A percentile compares a stretch with the other conserved stretches of the same genome.
phyloP scores from a whole-genome alignment of 2,888 invertebrate species.

The Brachylomia viminalis region DNA sequence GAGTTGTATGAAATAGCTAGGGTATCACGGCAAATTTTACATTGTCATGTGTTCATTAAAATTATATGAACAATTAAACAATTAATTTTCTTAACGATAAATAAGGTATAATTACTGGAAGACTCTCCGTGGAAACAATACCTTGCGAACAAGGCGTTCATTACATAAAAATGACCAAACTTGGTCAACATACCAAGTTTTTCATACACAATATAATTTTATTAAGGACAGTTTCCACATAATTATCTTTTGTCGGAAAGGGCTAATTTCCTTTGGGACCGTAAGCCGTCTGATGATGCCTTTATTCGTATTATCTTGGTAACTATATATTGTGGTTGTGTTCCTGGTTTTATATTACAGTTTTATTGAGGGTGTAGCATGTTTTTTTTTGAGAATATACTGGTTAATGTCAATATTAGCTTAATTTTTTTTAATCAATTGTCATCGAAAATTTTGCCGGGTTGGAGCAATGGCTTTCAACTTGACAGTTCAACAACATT shows the following conservation, averaged over 20 bases:
- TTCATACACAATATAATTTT: conserved; percentile 35
- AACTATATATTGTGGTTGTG: conserved; percentile 14
- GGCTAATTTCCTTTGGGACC: conserved; percentile 71
- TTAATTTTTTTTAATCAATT: not conserved
- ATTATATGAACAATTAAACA: too few relatives aligned
- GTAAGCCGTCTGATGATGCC: conserved; percentile 36
- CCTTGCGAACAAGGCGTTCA: not conserved
- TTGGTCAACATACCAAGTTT: conserved; percentile 18
- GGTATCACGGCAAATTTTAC: not conserved
- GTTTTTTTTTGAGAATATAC: not conserved
- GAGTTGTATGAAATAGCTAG: not conserved
- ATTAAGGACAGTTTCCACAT: conserved; percentile 55
- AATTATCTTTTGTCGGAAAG: conserved; percentile 53
- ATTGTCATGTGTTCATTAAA: not conserved
- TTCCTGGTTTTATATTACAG: not conserved
- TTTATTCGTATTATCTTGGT: conserved; percentile 32
- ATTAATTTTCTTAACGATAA: not conserved
- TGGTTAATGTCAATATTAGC: not conserved
- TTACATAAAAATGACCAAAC: conserved; percentile 17
- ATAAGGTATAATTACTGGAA: not conserved
- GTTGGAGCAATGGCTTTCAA: too few relatives aligned
- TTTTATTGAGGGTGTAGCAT: not conserved
- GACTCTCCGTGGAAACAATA: not conserved
- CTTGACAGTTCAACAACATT: too few relatives aligned
- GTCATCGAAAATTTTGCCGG: too few relatives aligned